A percentile compares a stretch with the other conserved stretches of the same genome.
Evolutionary conservation across 2,888 invertebrate genomes (phyloP).

Genomic region (Callimorpha dominula): DNA sequence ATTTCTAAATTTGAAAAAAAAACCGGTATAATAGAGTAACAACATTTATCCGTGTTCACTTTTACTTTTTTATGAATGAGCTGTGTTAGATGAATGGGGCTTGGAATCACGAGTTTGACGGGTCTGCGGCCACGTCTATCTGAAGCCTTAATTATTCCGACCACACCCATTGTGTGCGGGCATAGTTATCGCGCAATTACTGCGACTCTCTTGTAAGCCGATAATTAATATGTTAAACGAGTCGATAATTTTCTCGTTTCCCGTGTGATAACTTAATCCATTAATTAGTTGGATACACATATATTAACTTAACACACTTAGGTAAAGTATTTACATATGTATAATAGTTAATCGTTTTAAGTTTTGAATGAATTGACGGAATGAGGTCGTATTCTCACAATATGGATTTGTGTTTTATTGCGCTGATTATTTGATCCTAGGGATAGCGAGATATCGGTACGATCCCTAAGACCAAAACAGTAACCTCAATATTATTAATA

Average conservation of each 20-base stretch:
- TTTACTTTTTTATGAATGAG: slow-evolving; percentile 44
- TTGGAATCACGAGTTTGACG: slow-evolving; percentile 32
- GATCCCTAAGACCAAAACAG: background rate
- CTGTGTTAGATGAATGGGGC: slow-evolving; percentile 26
- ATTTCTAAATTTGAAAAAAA: slow-evolving; percentile 18
- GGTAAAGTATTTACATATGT: background rate
- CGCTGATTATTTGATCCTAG: background rate
- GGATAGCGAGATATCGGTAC: background rate
- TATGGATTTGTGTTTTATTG: background rate
- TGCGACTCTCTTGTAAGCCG: slow-evolving; percentile 34
- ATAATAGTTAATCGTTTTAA: background rate
- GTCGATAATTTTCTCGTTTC: slow-evolving; percentile 45
- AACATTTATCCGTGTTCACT: slow-evolving; percentile 27
- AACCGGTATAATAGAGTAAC: slow-evolving; percentile 24
- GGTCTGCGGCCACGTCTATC: slow-evolving; percentile 29
- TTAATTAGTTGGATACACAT: slow-evolving; percentile 24
- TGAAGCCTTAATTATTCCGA: slow-evolving; percentile 41
- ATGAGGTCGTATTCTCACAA: background rate
- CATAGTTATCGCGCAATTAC: slow-evolving; percentile 52
- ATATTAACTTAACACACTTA: slow-evolving; percentile 8
- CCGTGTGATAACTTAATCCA: slow-evolving; percentile 44
- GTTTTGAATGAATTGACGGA: background rate
- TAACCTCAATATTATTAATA: background rate
- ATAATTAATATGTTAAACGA: slow-evolving; percentile 42
- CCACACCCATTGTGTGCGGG: slow-evolving; percentile 49